Conservation (phyloP, 2,113 vertebrate species). For the Labeo rohita region DNA sequence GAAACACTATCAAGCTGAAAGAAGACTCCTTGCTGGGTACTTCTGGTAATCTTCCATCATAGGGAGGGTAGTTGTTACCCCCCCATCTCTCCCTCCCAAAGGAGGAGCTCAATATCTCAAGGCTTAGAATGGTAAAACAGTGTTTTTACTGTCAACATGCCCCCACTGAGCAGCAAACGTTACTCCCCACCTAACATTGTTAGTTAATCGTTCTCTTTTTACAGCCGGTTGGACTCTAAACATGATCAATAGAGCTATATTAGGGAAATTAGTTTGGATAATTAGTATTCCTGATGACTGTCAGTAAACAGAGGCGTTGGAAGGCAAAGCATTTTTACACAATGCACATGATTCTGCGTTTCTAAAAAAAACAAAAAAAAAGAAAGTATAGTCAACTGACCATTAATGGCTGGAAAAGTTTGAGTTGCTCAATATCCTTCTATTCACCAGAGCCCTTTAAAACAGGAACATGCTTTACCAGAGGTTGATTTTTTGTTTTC, state of each 20-base stretch:
- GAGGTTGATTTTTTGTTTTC: not conserved
- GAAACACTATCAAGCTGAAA: constrained; percentile 11
- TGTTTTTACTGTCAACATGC: constrained; percentile 21
- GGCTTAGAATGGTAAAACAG: constrained; percentile 26
- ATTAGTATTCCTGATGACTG: not conserved
- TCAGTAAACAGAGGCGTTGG: not conserved
- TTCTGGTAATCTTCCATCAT: constrained; percentile 48
- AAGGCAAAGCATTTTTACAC: not conserved
- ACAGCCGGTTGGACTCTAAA: not conserved
- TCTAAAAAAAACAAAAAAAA: not conserved
- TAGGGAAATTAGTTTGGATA: not conserved
- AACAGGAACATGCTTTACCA: not conserved
- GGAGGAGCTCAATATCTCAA: constrained; percentile 2
- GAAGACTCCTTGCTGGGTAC: not conserved
- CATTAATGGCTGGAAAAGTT: not conserved
- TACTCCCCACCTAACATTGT: not conserved
- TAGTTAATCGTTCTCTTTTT: not conserved
- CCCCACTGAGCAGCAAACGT: not conserved
- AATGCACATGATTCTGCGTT: not conserved
- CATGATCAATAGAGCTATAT: not conserved
- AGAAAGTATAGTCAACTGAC: not conserved
- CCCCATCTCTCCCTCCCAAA: not conserved
- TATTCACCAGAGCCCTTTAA: not conserved
- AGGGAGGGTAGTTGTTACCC: constrained; percentile 8
- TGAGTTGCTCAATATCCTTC: constrained; percentile 3